Percentiles rank a stretch among this genome's conserved stretches.
Evolutionary conservation across 1,140 invertebrate genomes (phyloP).

Genomic region (Heliothis subflexa): DNA sequence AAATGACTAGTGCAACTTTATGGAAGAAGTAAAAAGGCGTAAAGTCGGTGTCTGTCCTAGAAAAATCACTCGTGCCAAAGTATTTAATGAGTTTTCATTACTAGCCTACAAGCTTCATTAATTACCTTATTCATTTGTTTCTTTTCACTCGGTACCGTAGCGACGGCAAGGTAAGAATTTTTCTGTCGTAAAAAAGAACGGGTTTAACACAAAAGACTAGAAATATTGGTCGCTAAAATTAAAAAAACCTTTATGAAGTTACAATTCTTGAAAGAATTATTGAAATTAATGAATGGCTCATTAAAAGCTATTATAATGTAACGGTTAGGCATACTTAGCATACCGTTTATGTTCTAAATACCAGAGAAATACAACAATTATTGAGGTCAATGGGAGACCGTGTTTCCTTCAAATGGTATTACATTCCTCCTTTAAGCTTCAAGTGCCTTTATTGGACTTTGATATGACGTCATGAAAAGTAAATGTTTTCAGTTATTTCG

Average conservation of each 20-base stretch:
- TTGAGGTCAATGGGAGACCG: slow-evolving; percentile 43
- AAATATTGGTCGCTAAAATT: background rate
- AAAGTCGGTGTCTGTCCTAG: slow-evolving; percentile 15
- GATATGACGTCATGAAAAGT: slow-evolving; percentile 31
- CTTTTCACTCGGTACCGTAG: slow-evolving; percentile 43
- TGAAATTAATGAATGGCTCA: slow-evolving; percentile 34
- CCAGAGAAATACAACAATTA: slow-evolving; percentile 8
- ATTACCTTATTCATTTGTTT: slow-evolving; percentile 44
- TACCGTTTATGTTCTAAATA: slow-evolving; percentile 32
- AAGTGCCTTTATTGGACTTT: slow-evolving; percentile 21
- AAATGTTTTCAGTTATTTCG: slow-evolving; percentile 34
- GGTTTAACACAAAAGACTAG: slow-evolving; percentile 4
- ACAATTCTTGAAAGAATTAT: slow-evolving; percentile 10
- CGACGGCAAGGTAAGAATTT: slow-evolving; percentile 47
- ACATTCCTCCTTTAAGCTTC: slow-evolving; percentile 25
- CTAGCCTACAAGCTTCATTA: slow-evolving; percentile 7
- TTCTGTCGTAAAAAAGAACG: slow-evolving; percentile 39
- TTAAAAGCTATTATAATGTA: slow-evolving; percentile 19
- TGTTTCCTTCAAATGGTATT: slow-evolving; percentile 10
- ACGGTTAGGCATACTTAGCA: slow-evolving; percentile 11
- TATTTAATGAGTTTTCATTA: background rate
- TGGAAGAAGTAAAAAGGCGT: background rate
- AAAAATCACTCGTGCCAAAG: background rate
- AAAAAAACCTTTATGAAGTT: background rate
- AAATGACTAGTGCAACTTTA: slow-evolving; percentile 24